A percentile compares a stretch with the other conserved stretches of the same genome.
phyloP scores from a whole-genome alignment of 2,888 invertebrate genomes.

The Drosophila paranaensis region DNA sequence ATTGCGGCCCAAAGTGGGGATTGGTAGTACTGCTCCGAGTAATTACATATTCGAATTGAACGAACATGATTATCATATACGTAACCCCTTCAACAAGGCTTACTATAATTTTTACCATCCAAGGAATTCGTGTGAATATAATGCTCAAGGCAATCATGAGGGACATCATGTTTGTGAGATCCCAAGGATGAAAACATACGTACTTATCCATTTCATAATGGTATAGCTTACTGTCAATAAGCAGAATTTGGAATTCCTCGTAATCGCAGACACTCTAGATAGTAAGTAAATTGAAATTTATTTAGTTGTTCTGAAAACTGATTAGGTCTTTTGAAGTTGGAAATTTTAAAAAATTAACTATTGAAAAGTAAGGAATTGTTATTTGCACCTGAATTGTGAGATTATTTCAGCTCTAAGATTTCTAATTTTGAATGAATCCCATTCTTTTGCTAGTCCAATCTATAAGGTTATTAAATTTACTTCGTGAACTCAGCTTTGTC shows the following conservation, averaged over 20 bases:
- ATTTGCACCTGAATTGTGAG: too few species aligned
- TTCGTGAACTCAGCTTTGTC: too few species aligned
- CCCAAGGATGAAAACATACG: constrained; percentile 82
- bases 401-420: too few species aligned
- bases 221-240: constrained; percentile 50
- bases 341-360: too few species aligned
- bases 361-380: too few species aligned
- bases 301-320: too few species aligned
- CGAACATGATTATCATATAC: constrained; percentile 89
- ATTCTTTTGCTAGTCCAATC: too few species aligned
- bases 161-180: constrained; percentile 86
- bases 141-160: constrained; percentile 88
- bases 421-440: too few species aligned
- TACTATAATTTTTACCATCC: constrained; percentile 89
- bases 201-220: constrained; percentile 28
- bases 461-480: too few species aligned
- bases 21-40: constrained; percentile 89
- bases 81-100: constrained; percentile 87
- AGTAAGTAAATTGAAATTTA: background rate
- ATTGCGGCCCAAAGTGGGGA: constrained; percentile 87
- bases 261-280: constrained; percentile 40
- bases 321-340: too few species aligned
- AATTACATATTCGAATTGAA: constrained; percentile 86
- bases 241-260: constrained; percentile 29
- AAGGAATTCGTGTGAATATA: constrained; percentile 93